These are phyloP conservation scores for Sinonovacula constricta DNA, from an alignment of 1,140 invertebrate species.

Conservation along the genomic window DNA sequence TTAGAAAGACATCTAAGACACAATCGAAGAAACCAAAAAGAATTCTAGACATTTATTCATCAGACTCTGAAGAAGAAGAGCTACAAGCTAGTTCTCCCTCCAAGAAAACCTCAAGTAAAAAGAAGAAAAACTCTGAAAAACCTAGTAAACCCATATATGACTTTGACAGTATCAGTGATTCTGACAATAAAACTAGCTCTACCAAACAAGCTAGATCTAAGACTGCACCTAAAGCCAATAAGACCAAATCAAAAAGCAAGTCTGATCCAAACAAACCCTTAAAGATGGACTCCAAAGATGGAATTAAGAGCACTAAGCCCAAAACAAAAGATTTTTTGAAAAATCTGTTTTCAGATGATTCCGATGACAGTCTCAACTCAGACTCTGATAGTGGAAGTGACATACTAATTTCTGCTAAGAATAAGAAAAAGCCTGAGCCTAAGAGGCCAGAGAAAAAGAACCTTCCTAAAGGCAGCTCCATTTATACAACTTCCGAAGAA, in stretches of 20 bases:
- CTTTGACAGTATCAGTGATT: constrained; percentile 50
- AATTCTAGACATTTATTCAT: constrained; percentile 63
- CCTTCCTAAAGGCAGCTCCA: constrained; percentile 42
- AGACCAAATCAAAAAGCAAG: constrained; percentile 29
- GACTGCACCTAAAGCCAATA: constrained; percentile 26
- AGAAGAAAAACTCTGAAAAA: constrained; percentile 34
- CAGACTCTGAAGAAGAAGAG: constrained; percentile 62
- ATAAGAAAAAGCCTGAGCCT: constrained; percentile 29
- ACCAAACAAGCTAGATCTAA: constrained; percentile 42
- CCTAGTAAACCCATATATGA: constrained; percentile 41
- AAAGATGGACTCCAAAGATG: constrained; percentile 53
- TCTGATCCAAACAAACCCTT: constrained; percentile 18
- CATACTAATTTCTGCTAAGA: constrained; percentile 30
- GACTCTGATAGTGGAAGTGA: constrained; percentile 57
- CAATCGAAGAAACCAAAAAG: constrained; percentile 50
- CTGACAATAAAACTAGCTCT: constrained; percentile 46
- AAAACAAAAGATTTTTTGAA: constrained; percentile 43
- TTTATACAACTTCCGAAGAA: constrained; percentile 51
- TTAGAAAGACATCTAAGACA: constrained; percentile 20
- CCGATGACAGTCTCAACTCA: constrained; percentile 47
- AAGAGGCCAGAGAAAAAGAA: constrained; percentile 44
- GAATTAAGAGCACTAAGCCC: constrained; percentile 32
- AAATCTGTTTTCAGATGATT: constrained; percentile 53
- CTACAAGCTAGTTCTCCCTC: constrained; percentile 35
- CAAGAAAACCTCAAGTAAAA: constrained; percentile 44